phyloP scores from a whole-genome alignment of 2,888 invertebrate genomes.

The Thera britannica region DNA sequence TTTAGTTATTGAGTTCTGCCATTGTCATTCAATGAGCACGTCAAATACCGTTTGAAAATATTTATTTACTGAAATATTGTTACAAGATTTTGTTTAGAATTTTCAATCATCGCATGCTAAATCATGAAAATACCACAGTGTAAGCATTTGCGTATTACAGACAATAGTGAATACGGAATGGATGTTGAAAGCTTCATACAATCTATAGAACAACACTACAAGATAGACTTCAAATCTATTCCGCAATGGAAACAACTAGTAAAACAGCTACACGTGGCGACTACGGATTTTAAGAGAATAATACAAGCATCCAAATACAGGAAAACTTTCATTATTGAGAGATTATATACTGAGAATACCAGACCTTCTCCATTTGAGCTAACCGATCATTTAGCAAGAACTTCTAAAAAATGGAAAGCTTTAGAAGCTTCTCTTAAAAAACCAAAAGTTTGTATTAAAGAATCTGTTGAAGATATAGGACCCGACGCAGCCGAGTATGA shows the following conservation, averaged over 20 bases:
- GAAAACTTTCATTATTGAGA: constrained; percentile 63
- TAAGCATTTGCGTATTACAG: constrained; percentile 62
- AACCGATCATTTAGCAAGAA: constrained; percentile 61
- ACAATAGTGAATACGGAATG: constrained; percentile 48
- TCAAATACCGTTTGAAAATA: constrained; percentile 18
- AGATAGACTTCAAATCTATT: constrained; percentile 56
- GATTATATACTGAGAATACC: constrained; percentile 57
- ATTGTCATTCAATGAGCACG: not conserved
- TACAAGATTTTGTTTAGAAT: constrained; percentile 6
- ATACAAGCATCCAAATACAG: constrained; percentile 58
- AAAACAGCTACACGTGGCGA: constrained; percentile 54
- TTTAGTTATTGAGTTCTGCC: not conserved
- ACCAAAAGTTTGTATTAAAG: constrained; percentile 23
- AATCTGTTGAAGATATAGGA: constrained; percentile 19
- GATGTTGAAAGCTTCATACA: constrained; percentile 62
- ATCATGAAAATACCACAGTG: constrained; percentile 51
- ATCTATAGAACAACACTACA: constrained; percentile 58
- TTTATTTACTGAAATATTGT: constrained; percentile 2
- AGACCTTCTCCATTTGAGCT: constrained; percentile 69
- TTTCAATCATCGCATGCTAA: constrained; percentile 11
- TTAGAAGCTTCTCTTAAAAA: constrained; percentile 42
- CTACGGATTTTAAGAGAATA: constrained; percentile 56
- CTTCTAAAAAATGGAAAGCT: constrained; percentile 59
- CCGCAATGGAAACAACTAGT: constrained; percentile 66
- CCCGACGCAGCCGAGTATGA: constrained; percentile 23